Percentiles rank a stretch among this genome's conserved stretches.
Evolutionary conservation across 2,113 vertebrate genomes (phyloP).

Genomic region (Neolamprologus brichardi): DNA sequence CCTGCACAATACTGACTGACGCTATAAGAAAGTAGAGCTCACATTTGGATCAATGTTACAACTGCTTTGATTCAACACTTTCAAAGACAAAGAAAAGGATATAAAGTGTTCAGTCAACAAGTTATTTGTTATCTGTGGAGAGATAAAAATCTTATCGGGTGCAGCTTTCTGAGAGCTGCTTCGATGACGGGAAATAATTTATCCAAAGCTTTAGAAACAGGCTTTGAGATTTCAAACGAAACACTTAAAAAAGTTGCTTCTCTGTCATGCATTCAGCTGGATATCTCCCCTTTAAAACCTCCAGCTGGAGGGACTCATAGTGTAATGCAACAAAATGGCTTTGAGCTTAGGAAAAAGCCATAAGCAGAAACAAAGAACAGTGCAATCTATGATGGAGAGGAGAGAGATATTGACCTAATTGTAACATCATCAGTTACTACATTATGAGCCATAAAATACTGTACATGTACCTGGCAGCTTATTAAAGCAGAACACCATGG

Average conservation of each 20-base stretch:
- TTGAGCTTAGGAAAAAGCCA: neutral
- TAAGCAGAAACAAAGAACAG: neutral
- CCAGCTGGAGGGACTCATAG: conserved; percentile 18
- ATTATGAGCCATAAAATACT: neutral
- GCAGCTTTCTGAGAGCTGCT: neutral
- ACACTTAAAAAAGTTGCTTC: neutral
- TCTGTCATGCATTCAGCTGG: conserved; percentile 17
- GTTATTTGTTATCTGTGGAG: neutral
- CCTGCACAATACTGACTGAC: conserved; percentile 3
- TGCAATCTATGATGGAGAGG: neutral
- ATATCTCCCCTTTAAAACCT: conserved; percentile 17
- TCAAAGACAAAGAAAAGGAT: neutral
- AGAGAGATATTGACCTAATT: neutral
- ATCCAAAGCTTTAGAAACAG: neutral
- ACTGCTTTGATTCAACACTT: neutral
- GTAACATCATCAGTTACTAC: neutral
- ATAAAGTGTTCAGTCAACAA: neutral
- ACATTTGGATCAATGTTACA: conserved; percentile 2
- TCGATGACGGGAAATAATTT: neutral
- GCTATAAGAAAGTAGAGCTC: neutral
- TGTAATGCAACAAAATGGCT: neutral
- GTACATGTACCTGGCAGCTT: neutral
- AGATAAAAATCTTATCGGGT: conserved; percentile 18
- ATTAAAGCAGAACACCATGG: neutral
- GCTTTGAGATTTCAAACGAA: neutral